Evolutionary conservation across 2,113 vertebrate genomes (phyloP), one percentile per base, ranked within the genome.

Genomic region (Archilochus colubris): DNA sequence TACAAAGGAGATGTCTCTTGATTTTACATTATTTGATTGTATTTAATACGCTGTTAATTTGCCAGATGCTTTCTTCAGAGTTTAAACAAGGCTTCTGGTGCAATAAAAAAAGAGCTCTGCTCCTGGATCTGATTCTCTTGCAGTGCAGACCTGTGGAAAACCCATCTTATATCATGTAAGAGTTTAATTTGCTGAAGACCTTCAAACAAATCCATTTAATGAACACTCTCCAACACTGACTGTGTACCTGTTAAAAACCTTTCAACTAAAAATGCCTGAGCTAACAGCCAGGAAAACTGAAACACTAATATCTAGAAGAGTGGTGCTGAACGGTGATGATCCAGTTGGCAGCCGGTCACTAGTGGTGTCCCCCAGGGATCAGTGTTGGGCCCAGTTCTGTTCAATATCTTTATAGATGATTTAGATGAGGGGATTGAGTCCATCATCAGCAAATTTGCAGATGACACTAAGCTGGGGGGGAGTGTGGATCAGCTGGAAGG

Each of bases 101-200:
- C 82, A 94, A 86, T 91, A 88, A 96, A 95, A 38, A 96, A 92
- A 53, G 69, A 83, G 58, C 38, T 9, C 53, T 69, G 46, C 28
- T 94, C 43, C 84, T 76, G 78, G 46, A 80, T 38, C 38, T 61
- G 76, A 85, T 83, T 44, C 61, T 91, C 2, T 73, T 91, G 63
- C 28, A 58, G 74, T 6, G 12, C 33, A 79, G 33, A 81, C n/a
- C 89, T 74, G 44, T 85, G 67, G 75, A 76, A 92, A 93, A 83
- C 9, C 21, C 62, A n/a, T 61, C 80, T 92, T 58, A 67, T 28
- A 64, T 54, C 1, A 3, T 73, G 77, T 91, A 95, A 80, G 12
- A 58, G 70, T 92, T 94, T 91, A 91, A 88, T 96, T 96, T 91
- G 76, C 46, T 76, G 74, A 89, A 91, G 46, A 80, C 51, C 33